phyloP scores from a whole-genome alignment of 2,888 invertebrate species.

The Hirtodrosophila trivittata region DNA sequence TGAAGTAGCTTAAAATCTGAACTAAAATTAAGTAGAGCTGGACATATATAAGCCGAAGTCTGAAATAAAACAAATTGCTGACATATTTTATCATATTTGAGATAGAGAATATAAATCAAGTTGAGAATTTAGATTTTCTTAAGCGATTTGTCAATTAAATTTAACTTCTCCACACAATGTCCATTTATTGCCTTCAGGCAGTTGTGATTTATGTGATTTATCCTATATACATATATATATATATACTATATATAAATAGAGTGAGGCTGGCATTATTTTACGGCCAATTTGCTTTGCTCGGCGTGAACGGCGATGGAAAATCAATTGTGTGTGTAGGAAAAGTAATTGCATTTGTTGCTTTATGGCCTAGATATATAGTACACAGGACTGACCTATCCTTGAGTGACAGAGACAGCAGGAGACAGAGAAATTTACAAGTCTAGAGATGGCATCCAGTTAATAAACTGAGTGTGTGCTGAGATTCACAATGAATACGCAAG shows the following conservation, averaged over 20 bases:
- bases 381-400: conserved; percentile 9
- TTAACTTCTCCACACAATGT: conserved; percentile 12
- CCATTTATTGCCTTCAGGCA: conserved; percentile 33
- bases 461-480: background rate
- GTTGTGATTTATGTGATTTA: conserved; percentile 56
- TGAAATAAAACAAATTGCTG: too few species aligned
- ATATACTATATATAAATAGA: conserved; percentile 22
- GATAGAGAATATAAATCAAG: too few species aligned
- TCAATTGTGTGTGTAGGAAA: conserved; percentile 64
- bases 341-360: conserved; percentile 64
- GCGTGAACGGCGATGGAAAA: conserved; percentile 58
- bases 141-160: conserved; percentile 13
- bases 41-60: too few species aligned
- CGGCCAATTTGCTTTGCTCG: conserved; percentile 69
- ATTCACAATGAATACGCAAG: conserved; percentile 39
- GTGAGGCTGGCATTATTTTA: conserved; percentile 68
- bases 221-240: conserved; percentile 6
- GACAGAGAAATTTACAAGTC: background rate
- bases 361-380: conserved; percentile 20
- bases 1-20: too few species aligned
- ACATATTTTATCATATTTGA: too few species aligned
- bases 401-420: background rate
- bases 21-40: too few species aligned
- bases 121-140: conserved; percentile 1
- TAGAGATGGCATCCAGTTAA: background rate